These are phyloP conservation scores for Neodiprion lecontei DNA, from an alignment of 1,140 invertebrate species.

Conservation along the genomic window DNA sequence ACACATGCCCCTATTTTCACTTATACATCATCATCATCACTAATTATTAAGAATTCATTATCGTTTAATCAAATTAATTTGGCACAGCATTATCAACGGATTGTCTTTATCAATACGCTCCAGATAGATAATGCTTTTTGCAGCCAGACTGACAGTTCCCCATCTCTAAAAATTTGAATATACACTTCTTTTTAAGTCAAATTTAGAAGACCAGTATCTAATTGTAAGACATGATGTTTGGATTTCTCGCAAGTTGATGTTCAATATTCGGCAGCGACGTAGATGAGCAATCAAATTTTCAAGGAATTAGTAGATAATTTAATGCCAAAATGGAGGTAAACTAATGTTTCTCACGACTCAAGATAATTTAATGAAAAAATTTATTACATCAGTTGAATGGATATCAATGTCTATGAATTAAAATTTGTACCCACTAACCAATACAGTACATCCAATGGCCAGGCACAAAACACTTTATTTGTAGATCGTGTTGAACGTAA, in stretches of 20 bases:
- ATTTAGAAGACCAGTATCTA: no score
- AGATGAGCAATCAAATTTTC: background rate
- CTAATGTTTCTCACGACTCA: background rate
- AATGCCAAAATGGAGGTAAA: background rate
- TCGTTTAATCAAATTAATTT: constrained; percentile 5
- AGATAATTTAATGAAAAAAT: background rate
- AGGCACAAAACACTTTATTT: background rate
- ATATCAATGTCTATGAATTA: background rate
- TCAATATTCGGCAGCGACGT: background rate
- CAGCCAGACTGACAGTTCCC: constrained; percentile 1
- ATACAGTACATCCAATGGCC: background rate
- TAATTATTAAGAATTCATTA: background rate
- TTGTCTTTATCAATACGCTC: background rate
- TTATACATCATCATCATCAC: background rate
- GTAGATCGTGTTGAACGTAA: background rate
- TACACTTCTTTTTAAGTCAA: no score
- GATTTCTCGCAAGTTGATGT: background rate
- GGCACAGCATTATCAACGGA: background rate
- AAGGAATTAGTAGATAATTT: background rate
- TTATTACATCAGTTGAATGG: background rate
- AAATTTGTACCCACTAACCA: constrained; percentile 7
- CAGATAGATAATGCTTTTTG: constrained; percentile 1
- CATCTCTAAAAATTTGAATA: background rate
- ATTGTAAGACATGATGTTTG: no score
- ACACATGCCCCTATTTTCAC: background rate